Conservation (phyloP, 2,888 invertebrate species). For the Yponomeuta cagnagella region DNA sequence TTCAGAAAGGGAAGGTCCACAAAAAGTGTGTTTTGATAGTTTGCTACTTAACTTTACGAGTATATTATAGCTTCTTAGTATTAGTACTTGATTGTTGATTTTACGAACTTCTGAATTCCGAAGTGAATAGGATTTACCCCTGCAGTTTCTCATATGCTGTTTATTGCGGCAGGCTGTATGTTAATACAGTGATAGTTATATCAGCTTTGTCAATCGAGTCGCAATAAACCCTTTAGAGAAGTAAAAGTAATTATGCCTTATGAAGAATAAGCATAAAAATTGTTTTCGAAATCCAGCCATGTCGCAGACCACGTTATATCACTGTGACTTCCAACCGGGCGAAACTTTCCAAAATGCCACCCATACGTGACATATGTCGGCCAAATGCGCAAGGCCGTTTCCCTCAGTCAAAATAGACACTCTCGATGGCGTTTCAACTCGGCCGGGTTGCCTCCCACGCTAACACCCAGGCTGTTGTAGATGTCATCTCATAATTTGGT, state of each 20-base stretch:
- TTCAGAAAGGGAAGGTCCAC: too few relatives aligned
- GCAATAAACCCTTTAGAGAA: not conserved
- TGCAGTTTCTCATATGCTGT: too few relatives aligned
- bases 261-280: not conserved
- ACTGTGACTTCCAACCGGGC: constrained; percentile 13
- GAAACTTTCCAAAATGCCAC: constrained; percentile 31
- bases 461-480: constrained; percentile 35
- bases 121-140: too few relatives aligned
- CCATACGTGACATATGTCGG: constrained; percentile 24
- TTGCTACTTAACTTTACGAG: too few relatives aligned
- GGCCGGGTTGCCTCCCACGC: constrained; percentile 38
- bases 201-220: not conserved
- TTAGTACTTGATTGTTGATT: too few relatives aligned
- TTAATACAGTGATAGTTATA: not conserved
- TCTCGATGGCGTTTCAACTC: constrained; percentile 28
- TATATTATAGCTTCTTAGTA: too few relatives aligned
- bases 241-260: not conserved
- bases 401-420: not conserved
- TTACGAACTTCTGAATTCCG: too few relatives aligned
- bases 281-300: not conserved
- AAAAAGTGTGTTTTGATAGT: too few relatives aligned
- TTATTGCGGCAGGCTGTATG: not conserved
- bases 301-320: not conserved
- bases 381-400: constrained; percentile 23
- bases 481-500: constrained; percentile 34